These are phyloP conservation scores for Pinna nobilis DNA, from an alignment of 1,140 invertebrate genomes.

Conservation along the genomic window DNA sequence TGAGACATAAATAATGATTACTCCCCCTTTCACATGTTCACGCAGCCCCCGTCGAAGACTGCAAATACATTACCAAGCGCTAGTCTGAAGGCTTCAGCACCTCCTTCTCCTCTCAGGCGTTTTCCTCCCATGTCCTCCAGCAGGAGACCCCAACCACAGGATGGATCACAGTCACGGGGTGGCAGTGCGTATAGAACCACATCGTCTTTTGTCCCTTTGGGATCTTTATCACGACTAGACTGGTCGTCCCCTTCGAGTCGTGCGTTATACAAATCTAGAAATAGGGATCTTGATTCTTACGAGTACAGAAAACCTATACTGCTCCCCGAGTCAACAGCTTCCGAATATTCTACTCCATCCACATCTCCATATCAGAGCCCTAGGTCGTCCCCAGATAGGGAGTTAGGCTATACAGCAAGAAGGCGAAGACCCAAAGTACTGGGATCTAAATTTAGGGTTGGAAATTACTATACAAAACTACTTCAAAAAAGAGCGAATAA, in stretches of 20 bases:
- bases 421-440: constrained; percentile 22
- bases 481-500: constrained; percentile 22
- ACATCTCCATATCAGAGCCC: constrained; percentile 30
- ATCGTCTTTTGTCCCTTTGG: constrained; percentile 11
- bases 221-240: constrained; percentile 22
- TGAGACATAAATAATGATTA: too few species aligned
- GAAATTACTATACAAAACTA: constrained; percentile 37
- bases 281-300: not conserved
- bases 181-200: not conserved
- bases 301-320: too few species aligned
- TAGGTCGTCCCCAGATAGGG: constrained; percentile 34
- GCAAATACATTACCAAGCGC: constrained; percentile 11
- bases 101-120: constrained; percentile 37
- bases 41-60: constrained; percentile 37
- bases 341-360: too few species aligned
- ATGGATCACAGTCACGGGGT: not conserved
- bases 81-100: constrained; percentile 25
- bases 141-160: constrained; percentile 1
- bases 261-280: not conserved
- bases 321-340: not conserved
- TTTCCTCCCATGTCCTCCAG: constrained; percentile 18
- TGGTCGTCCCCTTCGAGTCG: constrained; percentile 26
- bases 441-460: constrained; percentile 11
- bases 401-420: constrained; percentile 14
- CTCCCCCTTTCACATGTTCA: constrained; percentile 47